These are phyloP conservation scores for Apus apus DNA, from an alignment of 2,113 vertebrate species.

Conservation along the genomic window DNA sequence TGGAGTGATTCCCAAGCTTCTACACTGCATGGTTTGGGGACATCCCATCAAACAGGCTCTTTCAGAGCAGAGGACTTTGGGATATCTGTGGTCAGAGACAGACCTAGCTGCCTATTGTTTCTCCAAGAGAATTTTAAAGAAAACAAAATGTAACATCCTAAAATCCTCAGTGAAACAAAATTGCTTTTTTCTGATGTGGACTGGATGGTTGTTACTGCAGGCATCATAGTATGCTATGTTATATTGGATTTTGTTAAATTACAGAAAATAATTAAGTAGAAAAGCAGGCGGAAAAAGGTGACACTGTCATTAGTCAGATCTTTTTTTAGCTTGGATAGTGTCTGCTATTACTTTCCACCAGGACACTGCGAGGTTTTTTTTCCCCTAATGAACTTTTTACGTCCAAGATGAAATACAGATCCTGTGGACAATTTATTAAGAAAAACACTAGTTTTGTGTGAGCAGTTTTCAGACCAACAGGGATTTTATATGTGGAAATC, in stretches of 20 bases:
- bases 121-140: not conserved
- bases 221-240: not conserved
- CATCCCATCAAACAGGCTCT: not conserved
- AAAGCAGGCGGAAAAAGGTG: not conserved
- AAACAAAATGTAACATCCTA: not conserved
- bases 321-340: not conserved
- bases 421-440: slow-evolving; percentile 22
- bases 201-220: not conserved
- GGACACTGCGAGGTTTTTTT: slow-evolving; percentile 3
- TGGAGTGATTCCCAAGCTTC: not conserved
- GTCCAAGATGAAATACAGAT: not conserved
- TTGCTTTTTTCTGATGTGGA: not conserved
- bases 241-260: slow-evolving; percentile 1
- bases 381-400: slow-evolving; percentile 15
- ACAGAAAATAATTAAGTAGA: slow-evolving; percentile 24
- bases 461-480: slow-evolving; percentile 12
- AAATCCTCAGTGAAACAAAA: not conserved
- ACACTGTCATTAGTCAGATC: not conserved
- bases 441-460: slow-evolving; percentile 12
- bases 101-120: not conserved
- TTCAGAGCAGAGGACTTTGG: not conserved
- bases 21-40: not conserved
- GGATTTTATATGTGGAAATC: slow-evolving; percentile 56
- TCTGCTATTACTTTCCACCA: slow-evolving; percentile 13
- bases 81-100: not conserved